Evolutionary conservation across 2,797 vertebrate species (phyloP).

Genomic region (Tinamus major): DNA sequence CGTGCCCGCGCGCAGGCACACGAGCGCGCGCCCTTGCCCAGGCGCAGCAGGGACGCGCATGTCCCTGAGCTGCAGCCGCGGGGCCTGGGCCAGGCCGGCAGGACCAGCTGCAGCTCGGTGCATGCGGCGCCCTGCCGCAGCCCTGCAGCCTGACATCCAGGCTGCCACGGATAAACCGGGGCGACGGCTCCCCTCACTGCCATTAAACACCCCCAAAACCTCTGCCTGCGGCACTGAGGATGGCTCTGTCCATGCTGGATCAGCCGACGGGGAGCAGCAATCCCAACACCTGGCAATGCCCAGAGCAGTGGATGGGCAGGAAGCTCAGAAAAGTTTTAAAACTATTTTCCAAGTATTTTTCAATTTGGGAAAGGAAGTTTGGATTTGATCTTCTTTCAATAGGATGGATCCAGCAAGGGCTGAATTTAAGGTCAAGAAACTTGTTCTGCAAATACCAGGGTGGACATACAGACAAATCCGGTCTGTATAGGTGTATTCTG

Average conservation of each 20-base stretch:
- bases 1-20: no score
- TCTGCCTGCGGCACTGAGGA: rapidly evolving
- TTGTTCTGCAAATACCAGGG: background rate
- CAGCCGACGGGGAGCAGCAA: rapidly evolving
- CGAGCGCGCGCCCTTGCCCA: background rate
- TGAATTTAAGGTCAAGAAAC: background rate
- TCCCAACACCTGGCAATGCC: background rate
- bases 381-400: background rate
- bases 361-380: background rate
- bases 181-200: background rate
- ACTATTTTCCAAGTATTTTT: background rate
- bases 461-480: background rate
- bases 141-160: background rate
- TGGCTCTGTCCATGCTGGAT: background rate
- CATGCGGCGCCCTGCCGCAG: no score
- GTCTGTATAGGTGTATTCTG: background rate
- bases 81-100: background rate
- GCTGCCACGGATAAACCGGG: rapidly evolving
- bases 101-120: no score
- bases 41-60: no score
- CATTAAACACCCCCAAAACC: rapidly evolving
- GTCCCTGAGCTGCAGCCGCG: background rate
- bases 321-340: background rate
- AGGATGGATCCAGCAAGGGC: background rate
- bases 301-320: background rate